A percentile compares a stretch with the other conserved stretches of the same genome.
Evolutionary conservation across 2,888 invertebrate genomes (phyloP).

Genomic region (Sarcophaga carnaria): DNA sequence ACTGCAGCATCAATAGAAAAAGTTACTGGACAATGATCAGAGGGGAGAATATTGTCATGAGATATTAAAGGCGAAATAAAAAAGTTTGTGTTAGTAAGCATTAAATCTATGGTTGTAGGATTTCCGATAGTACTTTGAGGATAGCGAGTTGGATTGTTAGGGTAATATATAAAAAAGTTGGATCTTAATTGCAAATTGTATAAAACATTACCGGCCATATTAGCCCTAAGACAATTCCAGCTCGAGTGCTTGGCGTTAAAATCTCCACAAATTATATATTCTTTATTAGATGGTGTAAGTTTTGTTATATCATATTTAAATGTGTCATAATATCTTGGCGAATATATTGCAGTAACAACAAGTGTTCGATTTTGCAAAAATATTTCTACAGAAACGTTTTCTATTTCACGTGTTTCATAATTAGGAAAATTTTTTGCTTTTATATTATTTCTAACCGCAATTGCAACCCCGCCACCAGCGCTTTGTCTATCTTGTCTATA

Average conservation of each 20-base stretch:
- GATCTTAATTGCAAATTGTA: no score
- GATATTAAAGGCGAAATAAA: background rate
- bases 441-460: background rate
- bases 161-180: background rate
- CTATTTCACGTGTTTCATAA: no score
- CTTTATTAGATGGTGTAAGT: background rate
- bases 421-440: background rate
- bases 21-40: conserved; percentile 3
- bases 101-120: background rate
- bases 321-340: background rate
- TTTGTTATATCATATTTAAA: background rate
- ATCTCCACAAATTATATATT: background rate
- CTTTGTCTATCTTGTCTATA: background rate
- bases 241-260: background rate
- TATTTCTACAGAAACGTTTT: background rate
- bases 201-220: conserved; percentile 19
- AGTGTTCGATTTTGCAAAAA: background rate
- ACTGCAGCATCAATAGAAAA: background rate
- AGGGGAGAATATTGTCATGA: background rate
- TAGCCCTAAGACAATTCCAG: conserved; percentile 4
- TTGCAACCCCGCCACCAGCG: conserved; percentile 7
- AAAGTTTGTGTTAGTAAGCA: background rate
- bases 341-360: conserved; percentile 2
- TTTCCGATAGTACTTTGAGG: background rate
- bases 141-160: background rate